These are phyloP conservation scores for Halocaridina rubra DNA, from an alignment of 2,888 invertebrate genomes.

Conservation along the genomic window DNA sequence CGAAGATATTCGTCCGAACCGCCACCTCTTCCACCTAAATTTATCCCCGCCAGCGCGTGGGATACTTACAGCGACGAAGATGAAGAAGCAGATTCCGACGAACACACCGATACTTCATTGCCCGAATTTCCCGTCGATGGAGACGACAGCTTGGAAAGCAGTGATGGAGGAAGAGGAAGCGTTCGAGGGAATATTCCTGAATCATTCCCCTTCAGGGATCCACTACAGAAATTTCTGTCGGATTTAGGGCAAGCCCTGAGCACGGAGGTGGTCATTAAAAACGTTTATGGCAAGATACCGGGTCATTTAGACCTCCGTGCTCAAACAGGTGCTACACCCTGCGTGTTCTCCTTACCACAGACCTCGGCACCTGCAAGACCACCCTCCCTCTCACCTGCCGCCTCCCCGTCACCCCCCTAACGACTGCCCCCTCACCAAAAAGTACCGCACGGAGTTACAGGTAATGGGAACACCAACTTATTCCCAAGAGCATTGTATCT, in stretches of 20 bases:
- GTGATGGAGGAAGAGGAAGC: neutral
- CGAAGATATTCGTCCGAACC: slow-evolving; percentile 34
- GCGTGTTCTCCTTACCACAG: slow-evolving; percentile 38
- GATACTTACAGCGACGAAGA: slow-evolving; percentile 41
- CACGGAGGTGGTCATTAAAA: slow-evolving; percentile 53
- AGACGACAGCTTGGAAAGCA: slow-evolving; percentile 33
- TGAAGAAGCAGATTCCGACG: slow-evolving; percentile 7
- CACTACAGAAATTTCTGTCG: slow-evolving; percentile 44
- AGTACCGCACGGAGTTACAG: slow-evolving; percentile 53
- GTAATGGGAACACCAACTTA: neutral
- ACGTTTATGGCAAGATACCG: slow-evolving; percentile 26
- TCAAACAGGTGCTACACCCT: slow-evolving; percentile 31
- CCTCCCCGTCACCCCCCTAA: neutral
- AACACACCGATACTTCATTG: slow-evolving; percentile 30
- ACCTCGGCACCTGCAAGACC: slow-evolving; percentile 18
- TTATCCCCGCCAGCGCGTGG: neutral
- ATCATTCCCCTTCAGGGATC: slow-evolving; percentile 45
- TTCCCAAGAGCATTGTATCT: neutral
- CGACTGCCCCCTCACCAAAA: slow-evolving; percentile 37
- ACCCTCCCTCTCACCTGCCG: slow-evolving; percentile 21
- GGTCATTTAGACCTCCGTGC: slow-evolving; percentile 44
- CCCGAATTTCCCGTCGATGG: slow-evolving; percentile 52
- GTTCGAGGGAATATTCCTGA: slow-evolving; percentile 49
- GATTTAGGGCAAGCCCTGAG: slow-evolving; percentile 49
- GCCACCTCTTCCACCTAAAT: slow-evolving; percentile 10